Evolutionary conservation across 2,888 invertebrate species (phyloP).

Genomic region (Agrochola circellaris): DNA sequence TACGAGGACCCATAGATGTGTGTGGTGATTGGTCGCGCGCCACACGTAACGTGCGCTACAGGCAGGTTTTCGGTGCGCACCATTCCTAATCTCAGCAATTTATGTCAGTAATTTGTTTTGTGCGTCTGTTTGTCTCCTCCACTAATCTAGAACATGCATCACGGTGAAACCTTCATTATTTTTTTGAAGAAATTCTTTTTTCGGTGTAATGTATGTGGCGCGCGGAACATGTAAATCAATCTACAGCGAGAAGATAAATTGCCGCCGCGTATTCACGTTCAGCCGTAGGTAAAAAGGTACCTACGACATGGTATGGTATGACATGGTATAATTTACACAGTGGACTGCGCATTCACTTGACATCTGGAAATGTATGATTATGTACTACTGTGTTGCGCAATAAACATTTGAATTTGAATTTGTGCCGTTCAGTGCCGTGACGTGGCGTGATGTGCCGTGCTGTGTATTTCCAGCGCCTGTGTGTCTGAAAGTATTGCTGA

Average conservation of each 20-base stretch:
- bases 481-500: background rate
- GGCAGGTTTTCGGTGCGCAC: slow-evolving; percentile 9
- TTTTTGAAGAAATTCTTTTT: slow-evolving; percentile 51
- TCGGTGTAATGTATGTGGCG: slow-evolving; percentile 35
- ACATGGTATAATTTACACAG: too few relatives aligned
- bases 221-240: slow-evolving; percentile 54
- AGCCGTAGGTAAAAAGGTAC: background rate
- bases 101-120: slow-evolving; percentile 60
- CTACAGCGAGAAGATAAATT: slow-evolving; percentile 28
- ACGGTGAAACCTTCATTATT: slow-evolving; percentile 57
- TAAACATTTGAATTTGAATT: too few relatives aligned
- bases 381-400: too few relatives aligned
- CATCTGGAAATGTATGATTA: too few relatives aligned
- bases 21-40: slow-evolving; percentile 18
- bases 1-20: background rate
- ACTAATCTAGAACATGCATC: slow-evolving; percentile 60
- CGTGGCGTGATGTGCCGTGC: background rate
- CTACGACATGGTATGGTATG: too few relatives aligned
- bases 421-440: background rate
- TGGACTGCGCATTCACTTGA: too few relatives aligned
- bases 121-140: slow-evolving; percentile 60
- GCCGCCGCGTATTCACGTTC: background rate
- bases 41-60: too few relatives aligned
- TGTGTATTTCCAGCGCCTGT: background rate
- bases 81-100: slow-evolving; percentile 57